Percentiles rank a stretch among this genome's conserved stretches.
phyloP scores from a whole-genome alignment of 2,113 vertebrate genomes.

The Rhinogobius similis region DNA sequence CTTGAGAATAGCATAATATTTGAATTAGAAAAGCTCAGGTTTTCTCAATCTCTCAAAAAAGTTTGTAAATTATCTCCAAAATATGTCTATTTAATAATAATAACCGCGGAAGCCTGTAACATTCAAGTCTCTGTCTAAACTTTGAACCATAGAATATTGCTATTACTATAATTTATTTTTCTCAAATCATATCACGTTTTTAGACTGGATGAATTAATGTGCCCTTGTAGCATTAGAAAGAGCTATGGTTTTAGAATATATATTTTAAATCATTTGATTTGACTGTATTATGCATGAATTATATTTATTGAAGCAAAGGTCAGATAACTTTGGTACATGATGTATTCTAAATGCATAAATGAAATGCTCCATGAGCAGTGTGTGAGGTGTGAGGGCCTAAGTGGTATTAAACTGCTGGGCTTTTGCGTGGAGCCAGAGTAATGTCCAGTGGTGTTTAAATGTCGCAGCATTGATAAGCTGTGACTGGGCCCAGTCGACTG shows the following conservation, averaged over 20 bases:
- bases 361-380: background rate
- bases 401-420: constrained; percentile 60
- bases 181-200: too few relatives aligned
- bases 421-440: constrained; percentile 56
- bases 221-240: too few relatives aligned
- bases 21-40: background rate
- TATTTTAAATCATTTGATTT: too few relatives aligned
- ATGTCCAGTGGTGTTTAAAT: constrained; percentile 66
- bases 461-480: constrained; percentile 73
- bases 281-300: too few relatives aligned
- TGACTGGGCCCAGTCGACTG: constrained; percentile 71
- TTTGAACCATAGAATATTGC: too few relatives aligned
- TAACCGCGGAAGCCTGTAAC: too few relatives aligned
- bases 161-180: too few relatives aligned
- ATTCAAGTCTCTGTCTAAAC: too few relatives aligned
- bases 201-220: too few relatives aligned
- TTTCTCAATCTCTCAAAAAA: background rate
- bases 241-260: too few relatives aligned
- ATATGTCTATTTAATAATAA: too few relatives aligned
- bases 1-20: background rate
- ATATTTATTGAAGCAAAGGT: background rate
- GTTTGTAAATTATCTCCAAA: too few relatives aligned
- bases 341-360: constrained; percentile 3
- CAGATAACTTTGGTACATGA: background rate
- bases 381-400: constrained; percentile 27